Percentiles rank a stretch among this genome's conserved stretches.
Conservation (phyloP, 1,140 invertebrate species). For the Antheraea pernyi region DNA sequence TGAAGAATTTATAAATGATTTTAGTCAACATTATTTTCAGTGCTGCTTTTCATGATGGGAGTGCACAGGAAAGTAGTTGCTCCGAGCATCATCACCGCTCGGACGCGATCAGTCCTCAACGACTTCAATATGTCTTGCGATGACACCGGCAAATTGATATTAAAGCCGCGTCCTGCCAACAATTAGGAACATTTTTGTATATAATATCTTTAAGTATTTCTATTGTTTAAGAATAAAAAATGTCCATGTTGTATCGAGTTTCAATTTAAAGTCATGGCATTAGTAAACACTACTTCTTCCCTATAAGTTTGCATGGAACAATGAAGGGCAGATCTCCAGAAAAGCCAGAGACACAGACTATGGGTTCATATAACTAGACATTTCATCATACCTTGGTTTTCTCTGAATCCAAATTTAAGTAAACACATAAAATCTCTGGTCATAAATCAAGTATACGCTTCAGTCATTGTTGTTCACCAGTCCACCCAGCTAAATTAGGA, state of each 20-base stretch:
- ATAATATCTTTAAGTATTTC: background rate
- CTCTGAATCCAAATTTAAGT: too few species aligned
- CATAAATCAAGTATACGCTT: too few species aligned
- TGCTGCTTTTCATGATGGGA: conserved; percentile 93
- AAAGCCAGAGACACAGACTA: too few species aligned
- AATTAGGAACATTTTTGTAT: conserved; percentile 23
- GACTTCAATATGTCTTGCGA: conserved; percentile 99
- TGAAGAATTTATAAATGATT: too few species aligned
- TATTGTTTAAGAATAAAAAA: conserved; percentile 4
- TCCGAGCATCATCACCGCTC: conserved; percentile 95
- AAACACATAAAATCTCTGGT: too few species aligned
- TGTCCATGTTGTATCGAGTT: background rate
- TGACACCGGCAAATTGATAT: conserved; percentile 94
- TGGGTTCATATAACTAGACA: too few species aligned
- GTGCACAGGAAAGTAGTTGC: conserved; percentile 97
- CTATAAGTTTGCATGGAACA: too few species aligned
- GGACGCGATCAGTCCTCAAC: conserved; percentile 92
- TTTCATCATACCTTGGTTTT: too few species aligned
- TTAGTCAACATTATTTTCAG: conserved; percentile 73
- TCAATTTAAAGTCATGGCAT: background rate
- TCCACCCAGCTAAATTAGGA: too few species aligned
- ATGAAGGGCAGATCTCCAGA: too few species aligned
- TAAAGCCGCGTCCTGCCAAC: conserved; percentile 87
- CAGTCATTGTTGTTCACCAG: too few species aligned
- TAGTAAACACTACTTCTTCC: too few species aligned